phyloP scores from a whole-genome alignment of 2,888 invertebrate genomes.

The Cinara cedri region DNA sequence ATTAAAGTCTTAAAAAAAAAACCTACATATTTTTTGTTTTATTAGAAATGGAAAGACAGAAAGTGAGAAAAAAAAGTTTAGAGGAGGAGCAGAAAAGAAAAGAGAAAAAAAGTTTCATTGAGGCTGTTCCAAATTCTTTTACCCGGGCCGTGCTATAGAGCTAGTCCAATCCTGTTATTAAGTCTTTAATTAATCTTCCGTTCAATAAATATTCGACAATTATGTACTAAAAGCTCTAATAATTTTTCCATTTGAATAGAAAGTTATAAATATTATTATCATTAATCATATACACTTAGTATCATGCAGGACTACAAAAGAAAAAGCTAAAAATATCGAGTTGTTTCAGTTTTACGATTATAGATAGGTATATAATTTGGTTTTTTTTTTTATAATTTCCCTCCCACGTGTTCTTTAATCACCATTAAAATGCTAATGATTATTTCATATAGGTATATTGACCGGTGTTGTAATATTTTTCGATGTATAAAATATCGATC shows the following conservation, averaged over 20 bases:
- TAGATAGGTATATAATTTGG: too few relatives aligned
- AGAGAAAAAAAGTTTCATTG: slow-evolving; percentile 8
- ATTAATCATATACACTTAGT: too few relatives aligned
- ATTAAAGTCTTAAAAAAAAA: too few relatives aligned
- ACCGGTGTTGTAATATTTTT: slow-evolving; percentile 4
- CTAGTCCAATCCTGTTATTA: slow-evolving; percentile 23
- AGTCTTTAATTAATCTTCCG: too few relatives aligned
- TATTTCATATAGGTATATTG: not conserved
- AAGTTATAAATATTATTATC: too few relatives aligned
- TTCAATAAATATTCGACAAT: too few relatives aligned
- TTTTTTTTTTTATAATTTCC: not conserved
- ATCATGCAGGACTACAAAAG: not conserved
- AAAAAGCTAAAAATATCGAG: not conserved
- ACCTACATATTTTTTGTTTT: too few relatives aligned
- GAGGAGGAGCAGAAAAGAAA: too few relatives aligned
- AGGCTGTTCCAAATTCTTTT: slow-evolving; percentile 25
- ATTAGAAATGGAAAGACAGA: too few relatives aligned
- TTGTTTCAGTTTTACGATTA: not conserved
- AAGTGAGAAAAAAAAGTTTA: too few relatives aligned
- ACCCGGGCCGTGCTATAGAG: slow-evolving; percentile 17
- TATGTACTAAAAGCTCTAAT: too few relatives aligned
- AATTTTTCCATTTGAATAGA: too few relatives aligned
- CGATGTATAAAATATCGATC: not conserved
- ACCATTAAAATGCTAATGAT: slow-evolving; percentile 25
- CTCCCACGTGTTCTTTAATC: not conserved